phyloP scores from a whole-genome alignment of 2,888 invertebrate genomes.

The Physocephala rufipes region DNA sequence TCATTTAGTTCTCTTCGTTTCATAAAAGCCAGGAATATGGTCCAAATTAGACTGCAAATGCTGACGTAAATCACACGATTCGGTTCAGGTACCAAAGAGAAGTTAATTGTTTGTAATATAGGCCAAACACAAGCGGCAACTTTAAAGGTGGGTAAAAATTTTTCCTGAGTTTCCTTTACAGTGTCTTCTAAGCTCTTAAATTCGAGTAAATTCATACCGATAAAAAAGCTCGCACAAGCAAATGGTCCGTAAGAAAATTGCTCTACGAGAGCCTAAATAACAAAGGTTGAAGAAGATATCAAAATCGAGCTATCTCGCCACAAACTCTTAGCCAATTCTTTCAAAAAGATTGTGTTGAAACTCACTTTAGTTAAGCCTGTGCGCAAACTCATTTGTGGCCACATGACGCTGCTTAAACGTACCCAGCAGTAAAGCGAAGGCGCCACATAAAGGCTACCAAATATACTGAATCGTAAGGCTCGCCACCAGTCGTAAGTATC shows the following conservation, averaged over 20 bases:
- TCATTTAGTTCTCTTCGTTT: constrained; percentile 62
- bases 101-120: constrained; percentile 77
- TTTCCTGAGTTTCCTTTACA: constrained; percentile 73
- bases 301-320: neutral
- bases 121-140: constrained; percentile 77
- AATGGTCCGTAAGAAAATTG: constrained; percentile 80
- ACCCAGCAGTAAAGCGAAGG: constrained; percentile 84
- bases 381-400: constrained; percentile 77
- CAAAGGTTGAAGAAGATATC: neutral
- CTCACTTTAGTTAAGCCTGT: constrained; percentile 76
- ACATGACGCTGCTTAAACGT: constrained; percentile 75
- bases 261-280: constrained; percentile 71
- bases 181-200: constrained; percentile 72
- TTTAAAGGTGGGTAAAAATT: constrained; percentile 77
- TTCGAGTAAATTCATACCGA: constrained; percentile 79
- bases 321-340: neutral
- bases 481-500: constrained; percentile 74
- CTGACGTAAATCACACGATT: constrained; percentile 79
- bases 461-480: constrained; percentile 76
- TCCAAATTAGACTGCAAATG: constrained; percentile 78
- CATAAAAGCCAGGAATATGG: constrained; percentile 80
- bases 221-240: constrained; percentile 79
- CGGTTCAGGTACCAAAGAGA: constrained; percentile 75
- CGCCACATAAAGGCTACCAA: constrained; percentile 81
- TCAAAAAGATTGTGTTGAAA: neutral